Evolutionary conservation across 2,888 invertebrate genomes (phyloP).

Genomic region (Tipula confusa): DNA sequence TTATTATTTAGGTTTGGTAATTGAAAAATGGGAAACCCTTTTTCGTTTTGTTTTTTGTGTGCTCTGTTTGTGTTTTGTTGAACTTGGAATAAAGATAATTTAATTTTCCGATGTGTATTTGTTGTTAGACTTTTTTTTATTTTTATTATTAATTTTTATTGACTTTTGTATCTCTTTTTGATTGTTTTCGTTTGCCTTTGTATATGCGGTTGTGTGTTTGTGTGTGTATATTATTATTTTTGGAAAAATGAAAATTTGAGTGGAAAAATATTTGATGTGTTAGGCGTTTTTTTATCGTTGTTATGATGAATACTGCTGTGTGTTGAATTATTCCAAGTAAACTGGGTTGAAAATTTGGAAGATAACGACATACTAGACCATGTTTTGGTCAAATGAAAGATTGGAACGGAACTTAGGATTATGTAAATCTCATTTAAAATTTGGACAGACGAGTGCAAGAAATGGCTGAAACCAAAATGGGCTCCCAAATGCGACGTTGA

Average conservation of each 20-base stretch:
- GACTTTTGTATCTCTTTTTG: slow-evolving; percentile 14
- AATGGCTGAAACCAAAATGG: too few species aligned
- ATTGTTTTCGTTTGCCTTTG: slow-evolving; percentile 1
- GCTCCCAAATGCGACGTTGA: too few species aligned
- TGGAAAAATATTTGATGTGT: slow-evolving; percentile 9
- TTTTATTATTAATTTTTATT: neutral
- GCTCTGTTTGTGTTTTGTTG: slow-evolving; percentile 20
- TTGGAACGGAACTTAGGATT: too few species aligned
- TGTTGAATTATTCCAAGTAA: too few species aligned
- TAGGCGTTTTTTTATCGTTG: neutral
- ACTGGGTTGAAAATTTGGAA: too few species aligned
- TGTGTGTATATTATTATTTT: slow-evolving; percentile 26
- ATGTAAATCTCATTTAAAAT: too few species aligned
- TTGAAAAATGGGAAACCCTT: slow-evolving; percentile 20
- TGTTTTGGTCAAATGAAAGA: too few species aligned
- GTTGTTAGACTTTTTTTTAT: neutral
- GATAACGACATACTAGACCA: too few species aligned
- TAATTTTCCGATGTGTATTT: slow-evolving; percentile 20
- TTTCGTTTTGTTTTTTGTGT: neutral
- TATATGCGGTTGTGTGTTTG: neutral
- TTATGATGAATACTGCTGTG: neutral
- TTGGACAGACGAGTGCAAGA: too few species aligned
- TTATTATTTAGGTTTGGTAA: neutral
- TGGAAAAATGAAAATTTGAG: neutral
- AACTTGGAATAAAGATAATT: slow-evolving; percentile 31